A percentile compares a stretch with the other conserved stretches of the same genome.
These are phyloP conservation scores for Grallaria varia DNA, from an alignment of 2,113 vertebrate species.

Conservation along the genomic window DNA sequence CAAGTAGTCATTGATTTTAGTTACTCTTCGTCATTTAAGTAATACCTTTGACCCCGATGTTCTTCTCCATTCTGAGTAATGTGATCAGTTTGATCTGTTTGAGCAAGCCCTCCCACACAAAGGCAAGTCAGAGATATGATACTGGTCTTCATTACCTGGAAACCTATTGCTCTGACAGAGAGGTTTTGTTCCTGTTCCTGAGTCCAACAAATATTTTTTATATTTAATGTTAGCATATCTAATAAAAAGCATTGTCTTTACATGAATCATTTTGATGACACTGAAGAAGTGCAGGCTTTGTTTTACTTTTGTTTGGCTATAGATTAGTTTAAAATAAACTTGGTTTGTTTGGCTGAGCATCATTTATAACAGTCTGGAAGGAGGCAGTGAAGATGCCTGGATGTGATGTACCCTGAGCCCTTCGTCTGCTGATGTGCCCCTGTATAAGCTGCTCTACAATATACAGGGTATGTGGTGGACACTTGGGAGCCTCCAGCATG, in stretches of 20 bases:
- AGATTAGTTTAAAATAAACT: background rate
- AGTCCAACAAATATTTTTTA: background rate
- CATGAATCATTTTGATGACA: fast-evolving
- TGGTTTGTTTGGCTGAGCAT: background rate
- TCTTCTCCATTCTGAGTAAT: background rate
- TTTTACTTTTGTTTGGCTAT: background rate
- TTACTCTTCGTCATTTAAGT: background rate
- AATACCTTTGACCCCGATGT: background rate
- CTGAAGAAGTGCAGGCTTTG: background rate
- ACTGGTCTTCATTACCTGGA: background rate
- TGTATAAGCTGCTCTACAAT: background rate
- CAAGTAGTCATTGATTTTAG: background rate
- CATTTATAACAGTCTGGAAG: background rate
- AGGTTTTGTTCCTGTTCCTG: background rate
- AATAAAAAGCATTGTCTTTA: background rate
- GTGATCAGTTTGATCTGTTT: background rate
- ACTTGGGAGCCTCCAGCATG: background rate
- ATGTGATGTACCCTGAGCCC: background rate
- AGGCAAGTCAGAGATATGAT: background rate
- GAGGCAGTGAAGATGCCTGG: background rate
- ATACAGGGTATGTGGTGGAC: background rate
- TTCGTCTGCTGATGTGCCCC: background rate
- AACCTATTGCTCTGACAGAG: background rate
- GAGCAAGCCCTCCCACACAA: background rate
- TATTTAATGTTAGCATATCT: background rate